Conservation (phyloP, 2,113 vertebrate species). For the Balaenoptera acutorostrata region DNA sequence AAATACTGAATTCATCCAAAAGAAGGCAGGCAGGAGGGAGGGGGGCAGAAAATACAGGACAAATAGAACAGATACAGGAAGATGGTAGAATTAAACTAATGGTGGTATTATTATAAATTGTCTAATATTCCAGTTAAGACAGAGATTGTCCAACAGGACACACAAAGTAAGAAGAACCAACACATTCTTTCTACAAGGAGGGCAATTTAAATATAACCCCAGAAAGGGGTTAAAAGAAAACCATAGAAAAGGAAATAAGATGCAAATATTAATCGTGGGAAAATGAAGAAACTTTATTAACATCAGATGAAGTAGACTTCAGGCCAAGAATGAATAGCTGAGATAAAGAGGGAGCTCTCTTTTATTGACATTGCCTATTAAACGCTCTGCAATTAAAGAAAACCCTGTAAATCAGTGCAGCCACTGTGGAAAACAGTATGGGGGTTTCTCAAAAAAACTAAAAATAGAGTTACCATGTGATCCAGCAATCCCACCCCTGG, state of each 20-base stretch:
- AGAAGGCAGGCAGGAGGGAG: neutral
- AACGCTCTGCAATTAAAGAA: neutral
- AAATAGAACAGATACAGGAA: neutral
- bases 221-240: neutral
- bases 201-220: neutral
- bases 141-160: too few species aligned
- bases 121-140: neutral
- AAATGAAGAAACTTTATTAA: neutral
- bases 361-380: neutral
- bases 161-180: neutral
- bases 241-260: rapidly evolving
- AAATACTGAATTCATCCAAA: neutral
- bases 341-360: neutral
- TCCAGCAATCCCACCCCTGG: neutral
- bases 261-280: neutral
- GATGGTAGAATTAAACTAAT: neutral
- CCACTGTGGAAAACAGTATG: neutral
- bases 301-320: neutral
- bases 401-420: too few species aligned
- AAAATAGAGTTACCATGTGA: neutral
- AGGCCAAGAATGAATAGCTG: rapidly evolving
- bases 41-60: neutral
- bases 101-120: too few species aligned
- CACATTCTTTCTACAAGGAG: neutral
- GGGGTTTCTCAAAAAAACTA: neutral